These are phyloP conservation scores for Teleogryllus oceanicus DNA, from an alignment of 2,888 invertebrate species.

Conservation along the genomic window DNA sequence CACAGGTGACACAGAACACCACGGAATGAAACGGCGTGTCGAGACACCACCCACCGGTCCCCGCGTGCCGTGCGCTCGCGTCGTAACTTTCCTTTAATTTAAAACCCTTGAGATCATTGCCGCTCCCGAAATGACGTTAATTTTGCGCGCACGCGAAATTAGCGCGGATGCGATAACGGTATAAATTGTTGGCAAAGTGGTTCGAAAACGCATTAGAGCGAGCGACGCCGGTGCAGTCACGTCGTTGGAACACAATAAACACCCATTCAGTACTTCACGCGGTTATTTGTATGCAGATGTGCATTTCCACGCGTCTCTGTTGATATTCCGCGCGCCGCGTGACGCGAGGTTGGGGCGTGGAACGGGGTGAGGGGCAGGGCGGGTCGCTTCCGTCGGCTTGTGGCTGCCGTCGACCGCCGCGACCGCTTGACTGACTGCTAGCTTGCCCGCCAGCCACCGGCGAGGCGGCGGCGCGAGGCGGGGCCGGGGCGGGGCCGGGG, in stretches of 20 bases:
- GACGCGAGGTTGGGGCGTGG: background rate
- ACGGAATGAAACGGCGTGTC: too few species aligned
- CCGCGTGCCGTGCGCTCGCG: too few species aligned
- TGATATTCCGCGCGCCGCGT: background rate
- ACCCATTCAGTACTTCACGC: background rate
- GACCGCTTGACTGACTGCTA: too few species aligned
- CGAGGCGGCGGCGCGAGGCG: too few species aligned
- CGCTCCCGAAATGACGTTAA: background rate
- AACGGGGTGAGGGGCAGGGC: background rate
- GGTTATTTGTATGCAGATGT: background rate
- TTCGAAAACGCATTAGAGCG: background rate
- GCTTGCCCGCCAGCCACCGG: too few species aligned
- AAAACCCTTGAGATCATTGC: background rate
- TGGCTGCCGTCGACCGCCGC: background rate
- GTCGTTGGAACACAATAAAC: background rate
- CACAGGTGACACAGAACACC: too few species aligned
- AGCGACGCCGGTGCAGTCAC: background rate
- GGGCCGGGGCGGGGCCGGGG: too few species aligned
- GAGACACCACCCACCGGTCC: too few species aligned
- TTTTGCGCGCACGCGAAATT: background rate
- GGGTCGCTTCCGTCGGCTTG: background rate
- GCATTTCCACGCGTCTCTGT: conserved; percentile 9
- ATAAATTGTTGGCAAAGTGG: conserved; percentile 18
- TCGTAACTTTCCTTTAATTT: background rate
- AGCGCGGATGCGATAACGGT: background rate